Conservation (phyloP, 1,140 invertebrate species). For the Drosophila melanogaster region DNA sequence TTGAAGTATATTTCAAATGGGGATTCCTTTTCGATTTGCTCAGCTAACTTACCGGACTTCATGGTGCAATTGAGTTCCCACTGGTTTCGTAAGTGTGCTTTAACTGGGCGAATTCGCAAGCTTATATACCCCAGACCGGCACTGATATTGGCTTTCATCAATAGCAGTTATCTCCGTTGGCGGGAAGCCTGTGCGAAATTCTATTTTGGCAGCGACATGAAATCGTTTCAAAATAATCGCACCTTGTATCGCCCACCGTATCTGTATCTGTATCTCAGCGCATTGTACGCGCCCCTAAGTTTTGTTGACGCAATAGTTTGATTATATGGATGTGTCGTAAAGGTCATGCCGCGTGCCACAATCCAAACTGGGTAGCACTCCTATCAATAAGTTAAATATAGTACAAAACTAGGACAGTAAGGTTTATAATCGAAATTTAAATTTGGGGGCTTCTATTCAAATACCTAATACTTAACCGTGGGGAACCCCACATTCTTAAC, state of each 20-base stretch:
- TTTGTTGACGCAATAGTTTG: slow-evolving; percentile 23
- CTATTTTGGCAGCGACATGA: slow-evolving; percentile 49
- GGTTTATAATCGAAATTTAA: neutral
- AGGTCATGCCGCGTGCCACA: slow-evolving; percentile 6
- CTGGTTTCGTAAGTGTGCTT: slow-evolving; percentile 43
- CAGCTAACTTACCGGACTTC: slow-evolving; percentile 55
- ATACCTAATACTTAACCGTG: no score
- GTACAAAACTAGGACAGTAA: no score
- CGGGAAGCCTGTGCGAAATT: slow-evolving; percentile 38
- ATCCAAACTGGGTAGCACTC: no score
- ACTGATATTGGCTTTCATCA: slow-evolving; percentile 35
- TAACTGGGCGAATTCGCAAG: slow-evolving; percentile 14
- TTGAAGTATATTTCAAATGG: neutral
- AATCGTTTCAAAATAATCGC: slow-evolving; percentile 48
- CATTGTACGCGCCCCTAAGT: slow-evolving; percentile 1
- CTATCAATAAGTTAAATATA: neutral
- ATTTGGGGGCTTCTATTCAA: neutral
- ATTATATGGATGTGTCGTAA: slow-evolving; percentile 5
- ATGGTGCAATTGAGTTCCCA: slow-evolving; percentile 36
- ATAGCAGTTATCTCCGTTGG: slow-evolving; percentile 52
- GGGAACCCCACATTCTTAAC: no score
- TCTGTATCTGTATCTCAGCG: slow-evolving; percentile 7
- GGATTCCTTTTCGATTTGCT: neutral
- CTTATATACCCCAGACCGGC: slow-evolving; percentile 43
- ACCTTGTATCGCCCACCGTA: slow-evolving; percentile 23